A percentile compares a stretch with the other conserved stretches of the same genome.
Conservation (phyloP, 2,113 vertebrate species). For the Tursiops truncatus region DNA sequence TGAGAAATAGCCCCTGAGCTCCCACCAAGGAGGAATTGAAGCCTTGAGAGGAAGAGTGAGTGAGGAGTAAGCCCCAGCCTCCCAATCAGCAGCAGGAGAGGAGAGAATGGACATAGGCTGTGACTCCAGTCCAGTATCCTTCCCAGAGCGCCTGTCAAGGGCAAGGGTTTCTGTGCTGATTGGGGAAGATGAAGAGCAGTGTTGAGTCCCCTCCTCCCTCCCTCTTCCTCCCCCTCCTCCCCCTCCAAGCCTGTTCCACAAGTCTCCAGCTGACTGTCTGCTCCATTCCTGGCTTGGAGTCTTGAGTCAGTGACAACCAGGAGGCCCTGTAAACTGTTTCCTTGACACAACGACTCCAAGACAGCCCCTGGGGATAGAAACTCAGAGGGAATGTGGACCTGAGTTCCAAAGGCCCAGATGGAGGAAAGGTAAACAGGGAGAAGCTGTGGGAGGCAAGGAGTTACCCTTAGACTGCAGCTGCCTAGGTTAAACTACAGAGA, state of each 20-base stretch:
- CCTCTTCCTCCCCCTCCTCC: too few species aligned
- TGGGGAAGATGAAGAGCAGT: neutral
- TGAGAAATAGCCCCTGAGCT: neutral
- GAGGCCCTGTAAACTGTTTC: neutral
- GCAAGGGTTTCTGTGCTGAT: neutral
- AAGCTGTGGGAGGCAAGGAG: neutral
- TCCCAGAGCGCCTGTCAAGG: neutral
- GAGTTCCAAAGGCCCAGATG: neutral
- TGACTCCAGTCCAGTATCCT: neutral
- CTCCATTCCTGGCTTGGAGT: neutral
- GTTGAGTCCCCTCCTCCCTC: fast-evolving
- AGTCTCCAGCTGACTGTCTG: neutral
- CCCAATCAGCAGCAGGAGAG: neutral
- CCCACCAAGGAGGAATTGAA: neutral
- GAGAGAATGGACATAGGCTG: neutral
- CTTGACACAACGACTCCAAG: neutral
- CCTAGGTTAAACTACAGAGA: neutral
- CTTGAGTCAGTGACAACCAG: neutral
- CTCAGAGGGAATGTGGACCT: neutral
- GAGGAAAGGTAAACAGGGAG: neutral
- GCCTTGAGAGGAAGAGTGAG: neutral
- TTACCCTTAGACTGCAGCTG: neutral
- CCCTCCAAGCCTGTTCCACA: neutral
- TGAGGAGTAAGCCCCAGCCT: neutral
- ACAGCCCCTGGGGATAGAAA: neutral